phyloP scores from a whole-genome alignment of 2,113 vertebrate species.

The Melospiza melodia region DNA sequence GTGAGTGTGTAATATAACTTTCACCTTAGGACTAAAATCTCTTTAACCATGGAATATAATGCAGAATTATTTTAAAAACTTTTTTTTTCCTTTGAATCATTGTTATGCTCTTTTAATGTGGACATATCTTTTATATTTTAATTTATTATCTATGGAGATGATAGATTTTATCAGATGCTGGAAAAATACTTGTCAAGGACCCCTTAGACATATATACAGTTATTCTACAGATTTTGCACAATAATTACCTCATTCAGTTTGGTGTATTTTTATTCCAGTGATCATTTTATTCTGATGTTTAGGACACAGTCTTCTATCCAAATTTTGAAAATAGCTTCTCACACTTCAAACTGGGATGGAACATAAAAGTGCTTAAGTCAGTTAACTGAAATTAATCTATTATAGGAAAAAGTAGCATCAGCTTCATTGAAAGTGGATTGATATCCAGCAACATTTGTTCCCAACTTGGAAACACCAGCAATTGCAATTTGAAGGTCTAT shows the following conservation, averaged over 20 bases:
- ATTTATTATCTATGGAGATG: conserved; percentile 61
- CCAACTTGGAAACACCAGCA: conserved; percentile 61
- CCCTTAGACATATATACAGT: conserved; percentile 53
- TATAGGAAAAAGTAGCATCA: not conserved
- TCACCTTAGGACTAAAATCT: conserved; percentile 31
- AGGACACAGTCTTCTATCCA: conserved; percentile 2
- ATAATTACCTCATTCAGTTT: conserved; percentile 71
- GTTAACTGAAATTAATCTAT: not conserved
- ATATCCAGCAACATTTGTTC: conserved; percentile 2
- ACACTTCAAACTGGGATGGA: not conserved
- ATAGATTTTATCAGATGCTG: conserved; percentile 57
- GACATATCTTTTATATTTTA: conserved; percentile 65
- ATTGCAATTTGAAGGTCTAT: conserved; percentile 51
- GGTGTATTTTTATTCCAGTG: conserved; percentile 58
- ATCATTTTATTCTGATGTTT: conserved; percentile 38
- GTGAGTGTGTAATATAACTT: conserved; percentile 35
- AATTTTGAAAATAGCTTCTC: conserved; percentile 1
- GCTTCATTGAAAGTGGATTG: not conserved
- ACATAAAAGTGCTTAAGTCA: not conserved
- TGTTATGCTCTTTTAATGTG: conserved; percentile 59
- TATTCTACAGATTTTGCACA: conserved; percentile 66
- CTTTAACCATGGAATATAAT: conserved; percentile 33
- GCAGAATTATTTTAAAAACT: conserved; percentile 3
- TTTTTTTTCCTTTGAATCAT: conserved; percentile 42
- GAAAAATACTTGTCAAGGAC: conserved; percentile 49